Base-by-base conservation (phyloP, 2,888 invertebrate genomes). In the Ethmia dodecea region DNA sequence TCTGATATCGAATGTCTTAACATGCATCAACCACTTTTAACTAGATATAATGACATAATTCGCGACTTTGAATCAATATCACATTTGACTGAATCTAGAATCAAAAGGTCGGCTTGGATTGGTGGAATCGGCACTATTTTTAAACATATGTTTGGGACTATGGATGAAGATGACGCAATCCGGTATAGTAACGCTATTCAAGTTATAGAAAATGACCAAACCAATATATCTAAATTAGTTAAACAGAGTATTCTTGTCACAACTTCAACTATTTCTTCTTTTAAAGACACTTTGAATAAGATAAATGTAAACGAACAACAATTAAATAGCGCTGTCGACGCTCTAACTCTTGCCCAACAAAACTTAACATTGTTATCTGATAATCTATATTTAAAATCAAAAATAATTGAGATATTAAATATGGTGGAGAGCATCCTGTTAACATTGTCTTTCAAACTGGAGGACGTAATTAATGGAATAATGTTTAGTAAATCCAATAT, bases 51-150 rank as follows among this genome's bases (percentile, higher is more conserved):
- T 5, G 42, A 43, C 9, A 16, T 45, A 3, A 16, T 24, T 27
- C 18, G 20, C 13, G 38, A 47, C 13, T 49, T 28, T 29, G 18
- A 25, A 1, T 40, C 52, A 5, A 40, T 53, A 4, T 43, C 50
- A 6, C 50, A 52, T 32, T 16, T 52, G 3, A 14, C 43, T 3
- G 29, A 32, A 5, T 33, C 6, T 5, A 38, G 36, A 35, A 5
- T 9, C 4, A 48, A 43, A 36, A 41, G 52, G 9, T 29, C 34
- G 3, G 43, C 52, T 2, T 51, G 52, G 51, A 27, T 52, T 5
- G 39, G 40, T 10, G 47, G 42, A 1, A 31, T 50, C n/a, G 53
- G 54, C 1, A 38, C 43, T 4, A 14, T 43, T 1, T 32, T 43
- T 6, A 54, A 53, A 45, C 33, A 41, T 13, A 4, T 31, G 9